Conservation (phyloP, 2,797 vertebrate genomes). For the Xenentodon cancila region DNA sequence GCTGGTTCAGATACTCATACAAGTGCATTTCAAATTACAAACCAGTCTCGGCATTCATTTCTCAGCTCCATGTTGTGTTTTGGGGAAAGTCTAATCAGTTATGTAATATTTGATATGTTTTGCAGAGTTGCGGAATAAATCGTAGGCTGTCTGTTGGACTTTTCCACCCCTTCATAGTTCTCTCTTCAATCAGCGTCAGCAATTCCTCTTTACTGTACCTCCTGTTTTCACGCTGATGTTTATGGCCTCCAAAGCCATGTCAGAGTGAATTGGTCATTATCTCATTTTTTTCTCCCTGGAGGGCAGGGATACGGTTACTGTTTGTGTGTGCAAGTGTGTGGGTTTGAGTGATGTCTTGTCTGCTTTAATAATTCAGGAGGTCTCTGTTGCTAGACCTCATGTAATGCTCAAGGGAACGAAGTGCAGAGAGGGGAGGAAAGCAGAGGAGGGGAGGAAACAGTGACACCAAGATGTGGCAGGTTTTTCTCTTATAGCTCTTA, state of each 20-base stretch:
- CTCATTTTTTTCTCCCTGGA: slow-evolving; percentile 57
- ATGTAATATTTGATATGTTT: slow-evolving; percentile 34
- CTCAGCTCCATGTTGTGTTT: slow-evolving; percentile 24
- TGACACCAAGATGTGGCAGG: slow-evolving; percentile 47
- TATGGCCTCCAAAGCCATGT: slow-evolving; percentile 71
- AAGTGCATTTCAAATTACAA: slow-evolving; percentile 32
- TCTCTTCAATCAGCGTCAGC: slow-evolving; percentile 54
- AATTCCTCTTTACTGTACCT: slow-evolving; percentile 16
- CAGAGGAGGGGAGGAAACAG: slow-evolving; percentile 2
- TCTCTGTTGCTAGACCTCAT: slow-evolving; percentile 62
- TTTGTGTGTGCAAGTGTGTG: slow-evolving; percentile 51
- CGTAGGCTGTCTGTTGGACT: slow-evolving; percentile 34
- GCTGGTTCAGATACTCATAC: slow-evolving; percentile 35
- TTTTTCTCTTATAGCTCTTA: slow-evolving; percentile 49
- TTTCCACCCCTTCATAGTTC: slow-evolving; percentile 37
- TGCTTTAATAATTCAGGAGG: slow-evolving; percentile 76
- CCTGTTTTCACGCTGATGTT: slow-evolving; percentile 52
- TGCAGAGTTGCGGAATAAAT: slow-evolving; percentile 45
- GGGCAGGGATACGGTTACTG: slow-evolving; percentile 62
- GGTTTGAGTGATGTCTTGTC: slow-evolving; percentile 67
- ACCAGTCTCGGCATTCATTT: slow-evolving; percentile 22
- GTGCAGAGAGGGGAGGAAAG: background rate
- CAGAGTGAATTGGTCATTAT: slow-evolving; percentile 76
- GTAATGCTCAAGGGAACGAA: slow-evolving; percentile 46
- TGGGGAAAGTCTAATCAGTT: slow-evolving; percentile 21